Evolutionary conservation across 2,113 vertebrate genomes (phyloP), one percentile per base, ranked within the genome.

Genomic region (Laticauda colubrina): DNA sequence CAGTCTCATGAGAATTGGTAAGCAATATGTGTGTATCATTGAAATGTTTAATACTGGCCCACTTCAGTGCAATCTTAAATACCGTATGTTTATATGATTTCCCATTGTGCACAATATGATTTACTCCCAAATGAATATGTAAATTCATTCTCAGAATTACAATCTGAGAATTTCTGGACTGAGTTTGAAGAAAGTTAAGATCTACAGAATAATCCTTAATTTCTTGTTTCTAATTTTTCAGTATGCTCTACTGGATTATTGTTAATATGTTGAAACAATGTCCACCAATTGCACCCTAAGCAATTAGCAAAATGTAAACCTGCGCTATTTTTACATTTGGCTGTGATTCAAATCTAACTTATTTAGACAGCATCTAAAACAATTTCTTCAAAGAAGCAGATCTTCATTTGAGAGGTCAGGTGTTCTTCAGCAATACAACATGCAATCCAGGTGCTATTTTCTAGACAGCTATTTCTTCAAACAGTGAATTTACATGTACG

Each of bases 401-500:
- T 54, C 39, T 56, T 45, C 43, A 39, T 81, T 57, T 59, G 43
- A 64, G 12, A n/a, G 81, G 2, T 64, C 23, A 53, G 45, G 29
- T 86, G 53, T 64, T 4, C 29, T 51, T 45, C 55, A 86, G 20
- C 51, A 93, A 39, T n/a, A 89, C 45, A 86, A 64, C 87, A 53
- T 5, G 21, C 85, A 87, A 90, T 39, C 34, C 55, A 86, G 56
- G 87, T 87, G 15, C 53, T 90, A 55, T 81, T 93, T 93, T 91
- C 55, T 89, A 94, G 48, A 55, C 29, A 89, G 26, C 20, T 87
- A 87, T 69, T 90, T 90, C 51, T 81, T 39, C 20, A 53, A 59
- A 90, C 29, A 2, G 51, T 34, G 34, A 53, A 39, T 53, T 89
- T 87, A 56, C 93, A 39, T 92, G 93, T 48, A 88, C 39, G 56